phyloP scores from a whole-genome alignment of 2,113 vertebrate species.

The Ctenodactylus gundi region DNA sequence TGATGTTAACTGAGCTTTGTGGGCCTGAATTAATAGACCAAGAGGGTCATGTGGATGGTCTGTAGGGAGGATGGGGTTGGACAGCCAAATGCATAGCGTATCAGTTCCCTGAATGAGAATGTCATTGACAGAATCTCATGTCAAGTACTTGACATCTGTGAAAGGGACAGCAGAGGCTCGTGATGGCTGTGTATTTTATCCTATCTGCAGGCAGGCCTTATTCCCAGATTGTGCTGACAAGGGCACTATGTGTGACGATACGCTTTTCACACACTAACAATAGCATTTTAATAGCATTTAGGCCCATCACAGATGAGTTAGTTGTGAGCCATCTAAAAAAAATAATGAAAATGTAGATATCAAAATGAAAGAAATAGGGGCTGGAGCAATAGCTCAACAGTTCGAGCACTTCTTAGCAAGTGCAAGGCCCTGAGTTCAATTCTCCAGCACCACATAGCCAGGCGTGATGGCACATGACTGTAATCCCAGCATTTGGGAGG shows the following conservation, averaged over 20 bases:
- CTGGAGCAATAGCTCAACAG: too few relatives aligned
- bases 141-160: background rate
- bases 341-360: background rate
- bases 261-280: background rate
- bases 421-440: too few relatives aligned
- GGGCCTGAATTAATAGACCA: background rate
- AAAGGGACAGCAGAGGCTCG: background rate
- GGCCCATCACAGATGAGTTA: background rate
- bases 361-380: background rate
- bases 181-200: accelerated
- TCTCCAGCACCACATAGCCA: too few relatives aligned
- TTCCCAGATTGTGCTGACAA: background rate
- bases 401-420: too few relatives aligned
- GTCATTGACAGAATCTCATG: background rate
- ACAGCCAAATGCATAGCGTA: background rate
- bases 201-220: background rate
- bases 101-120: background rate
- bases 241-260: background rate
- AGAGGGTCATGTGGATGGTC: background rate
- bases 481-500: too few relatives aligned
- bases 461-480: too few relatives aligned
- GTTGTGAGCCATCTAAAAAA: background rate
- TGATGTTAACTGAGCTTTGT: background rate
- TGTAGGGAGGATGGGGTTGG: background rate
- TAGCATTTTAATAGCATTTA: background rate